phyloP scores from a whole-genome alignment of 2,113 vertebrate species.

The Stercorarius parasiticus region DNA sequence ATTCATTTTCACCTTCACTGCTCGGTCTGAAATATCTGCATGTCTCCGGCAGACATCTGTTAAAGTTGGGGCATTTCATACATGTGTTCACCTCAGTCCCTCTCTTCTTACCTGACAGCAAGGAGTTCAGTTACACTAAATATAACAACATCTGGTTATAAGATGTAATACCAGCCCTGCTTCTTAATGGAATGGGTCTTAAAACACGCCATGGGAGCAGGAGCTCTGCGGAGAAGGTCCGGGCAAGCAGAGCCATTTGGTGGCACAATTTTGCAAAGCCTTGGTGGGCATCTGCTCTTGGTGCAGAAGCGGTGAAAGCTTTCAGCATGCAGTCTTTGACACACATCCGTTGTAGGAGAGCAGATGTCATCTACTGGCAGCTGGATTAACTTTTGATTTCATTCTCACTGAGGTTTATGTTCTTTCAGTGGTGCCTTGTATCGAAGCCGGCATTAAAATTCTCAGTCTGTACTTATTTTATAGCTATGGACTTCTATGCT shows the following conservation, averaged over 20 bases:
- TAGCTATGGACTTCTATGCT: not conserved
- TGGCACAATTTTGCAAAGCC: not conserved
- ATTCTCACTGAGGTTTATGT: not conserved
- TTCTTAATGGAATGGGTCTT: not conserved
- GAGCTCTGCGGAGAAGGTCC: rapidly evolving
- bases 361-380: not conserved
- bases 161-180: not conserved
- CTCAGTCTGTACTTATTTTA: not conserved
- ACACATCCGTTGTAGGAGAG: not conserved
- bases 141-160: not conserved
- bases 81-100: rapidly evolving
- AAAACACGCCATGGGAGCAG: not conserved
- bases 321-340: not conserved
- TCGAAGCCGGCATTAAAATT: not conserved
- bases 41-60: not conserved
- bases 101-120: not conserved
- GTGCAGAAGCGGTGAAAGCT: not conserved
- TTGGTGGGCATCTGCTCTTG: not conserved
- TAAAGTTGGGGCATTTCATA: not conserved
- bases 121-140: not conserved
- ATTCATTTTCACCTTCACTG: not conserved
- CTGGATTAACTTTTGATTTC: not conserved
- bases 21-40: not conserved
- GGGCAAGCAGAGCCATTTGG: not conserved
- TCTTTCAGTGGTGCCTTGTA: not conserved